phyloP scores from a whole-genome alignment of 2,888 invertebrate genomes.

The Archips crataeganus region DNA sequence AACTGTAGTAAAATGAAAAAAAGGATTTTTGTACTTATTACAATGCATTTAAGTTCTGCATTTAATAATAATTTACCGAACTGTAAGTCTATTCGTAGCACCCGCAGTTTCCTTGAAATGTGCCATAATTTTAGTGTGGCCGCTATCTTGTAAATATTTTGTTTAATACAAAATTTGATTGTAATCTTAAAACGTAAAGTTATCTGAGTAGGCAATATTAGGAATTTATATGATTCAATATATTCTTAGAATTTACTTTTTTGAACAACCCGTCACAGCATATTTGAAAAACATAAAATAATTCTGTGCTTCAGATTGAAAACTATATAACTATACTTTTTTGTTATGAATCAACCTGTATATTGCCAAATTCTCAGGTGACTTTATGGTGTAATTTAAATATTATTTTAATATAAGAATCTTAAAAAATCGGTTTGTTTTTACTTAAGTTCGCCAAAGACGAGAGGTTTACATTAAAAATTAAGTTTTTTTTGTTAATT shows the following conservation, averaged over 20 bases:
- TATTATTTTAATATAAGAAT: slow-evolving; percentile 6
- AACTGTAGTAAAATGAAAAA: neutral
- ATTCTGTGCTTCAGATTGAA: too few relatives aligned
- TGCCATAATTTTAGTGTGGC: slow-evolving; percentile 26
- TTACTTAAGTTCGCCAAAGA: slow-evolving; percentile 30
- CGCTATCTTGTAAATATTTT: slow-evolving; percentile 31
- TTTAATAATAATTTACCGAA: slow-evolving; percentile 43
- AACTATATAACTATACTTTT: neutral
- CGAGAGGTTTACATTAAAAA: slow-evolving; percentile 24
- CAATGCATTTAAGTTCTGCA: slow-evolving; percentile 55
- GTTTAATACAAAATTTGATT: slow-evolving; percentile 12
- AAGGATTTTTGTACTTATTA: slow-evolving; percentile 24
- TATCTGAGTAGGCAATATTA: neutral
- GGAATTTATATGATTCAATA: too few relatives aligned
- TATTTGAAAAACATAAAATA: too few relatives aligned
- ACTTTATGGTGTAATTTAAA: neutral
- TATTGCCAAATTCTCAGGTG: neutral
- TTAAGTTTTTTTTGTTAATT: slow-evolving; percentile 27
- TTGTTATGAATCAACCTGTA: too few relatives aligned
- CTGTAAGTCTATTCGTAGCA: slow-evolving; percentile 1
- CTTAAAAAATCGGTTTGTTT: slow-evolving; percentile 19
- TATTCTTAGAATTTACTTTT: too few relatives aligned
- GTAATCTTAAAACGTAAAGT: neutral
- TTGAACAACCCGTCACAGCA: too few relatives aligned
- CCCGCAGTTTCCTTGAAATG: neutral